Evolutionary conservation across 64 coral and sea anemone species (phyloP).

Genomic region (Porites lutea): DNA sequence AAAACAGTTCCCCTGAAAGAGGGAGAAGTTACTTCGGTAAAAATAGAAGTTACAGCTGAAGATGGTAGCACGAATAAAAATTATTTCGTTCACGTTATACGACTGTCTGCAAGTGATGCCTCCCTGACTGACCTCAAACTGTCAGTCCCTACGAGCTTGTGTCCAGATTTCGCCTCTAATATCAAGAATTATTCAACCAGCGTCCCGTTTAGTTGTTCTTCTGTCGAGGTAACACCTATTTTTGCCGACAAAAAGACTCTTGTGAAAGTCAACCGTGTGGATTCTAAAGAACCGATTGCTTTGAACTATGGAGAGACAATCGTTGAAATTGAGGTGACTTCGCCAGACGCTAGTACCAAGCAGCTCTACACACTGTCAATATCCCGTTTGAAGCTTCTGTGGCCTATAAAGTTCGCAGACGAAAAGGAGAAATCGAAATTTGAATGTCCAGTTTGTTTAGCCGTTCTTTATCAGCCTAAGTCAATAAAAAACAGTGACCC

Average conservation of each 20-base stretch:
- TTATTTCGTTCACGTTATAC: slow-evolving; percentile 78
- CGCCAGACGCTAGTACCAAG: slow-evolving; percentile 76
- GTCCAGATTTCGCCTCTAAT: slow-evolving; percentile 70
- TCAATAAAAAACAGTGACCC: slow-evolving; percentile 74
- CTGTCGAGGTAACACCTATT: slow-evolving; percentile 65
- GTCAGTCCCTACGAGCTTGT: slow-evolving; percentile 58
- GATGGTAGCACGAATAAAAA: slow-evolving; percentile 93
- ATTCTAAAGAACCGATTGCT: slow-evolving; percentile 55
- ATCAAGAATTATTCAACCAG: slow-evolving; percentile 59
- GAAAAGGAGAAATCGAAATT: slow-evolving; percentile 36
- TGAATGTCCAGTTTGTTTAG: slow-evolving; percentile 90
- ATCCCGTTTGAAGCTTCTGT: slow-evolving; percentile 57
- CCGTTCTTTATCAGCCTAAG: slow-evolving; percentile 83
- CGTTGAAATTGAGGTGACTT: slow-evolving; percentile 87
- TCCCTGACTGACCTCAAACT: slow-evolving; percentile 70
- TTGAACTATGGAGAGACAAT: slow-evolving; percentile 86
- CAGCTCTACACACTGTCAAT: slow-evolving; percentile 70
- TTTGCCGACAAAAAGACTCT: slow-evolving; percentile 81
- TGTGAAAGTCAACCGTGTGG: slow-evolving; percentile 70
- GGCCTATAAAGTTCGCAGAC: slow-evolving; percentile 63
- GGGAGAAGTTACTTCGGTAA: slow-evolving; percentile 90
- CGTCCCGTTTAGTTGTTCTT: slow-evolving; percentile 51
- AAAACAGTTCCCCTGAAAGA: slow-evolving; percentile 79
- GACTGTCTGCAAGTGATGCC: slow-evolving; percentile 87
- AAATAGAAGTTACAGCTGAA: slow-evolving; percentile 93